Percentiles rank a stretch among this genome's conserved stretches.
These are phyloP conservation scores for Paramormyrops hopkinsi DNA, from an alignment of 2,797 vertebrate species.

Conservation along the genomic window DNA sequence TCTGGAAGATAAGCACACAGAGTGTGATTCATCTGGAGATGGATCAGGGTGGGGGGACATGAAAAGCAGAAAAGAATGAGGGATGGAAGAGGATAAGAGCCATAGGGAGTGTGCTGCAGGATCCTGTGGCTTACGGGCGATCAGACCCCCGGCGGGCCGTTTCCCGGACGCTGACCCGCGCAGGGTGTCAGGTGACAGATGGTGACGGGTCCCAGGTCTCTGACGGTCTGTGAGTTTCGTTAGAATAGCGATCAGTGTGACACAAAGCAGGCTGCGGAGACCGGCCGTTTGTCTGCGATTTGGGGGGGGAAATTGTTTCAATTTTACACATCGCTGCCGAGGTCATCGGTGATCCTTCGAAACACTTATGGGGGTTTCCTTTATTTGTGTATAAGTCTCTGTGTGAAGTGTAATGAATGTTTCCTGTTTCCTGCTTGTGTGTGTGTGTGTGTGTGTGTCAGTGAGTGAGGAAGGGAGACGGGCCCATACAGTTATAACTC, in stretches of 20 bases:
- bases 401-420: not conserved
- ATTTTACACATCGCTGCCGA: constrained; percentile 26
- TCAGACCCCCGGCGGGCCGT: not conserved
- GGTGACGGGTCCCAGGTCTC: not conserved
- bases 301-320: constrained; percentile 23
- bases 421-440: not conserved
- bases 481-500: not conserved
- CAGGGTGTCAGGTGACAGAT: not conserved
- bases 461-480: not conserved
- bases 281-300: constrained; percentile 30
- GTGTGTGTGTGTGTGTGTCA: not conserved
- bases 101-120: not conserved
- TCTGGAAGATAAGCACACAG: not conserved
- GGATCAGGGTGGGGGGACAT: not conserved
- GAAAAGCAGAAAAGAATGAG: not conserved
- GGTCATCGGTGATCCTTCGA: not conserved
- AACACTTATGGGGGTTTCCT: not conserved
- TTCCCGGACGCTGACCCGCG: not conserved
- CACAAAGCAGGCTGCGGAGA: constrained; percentile 23
- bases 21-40: not conserved
- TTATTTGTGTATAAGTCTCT: not conserved
- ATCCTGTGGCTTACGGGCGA: not conserved
- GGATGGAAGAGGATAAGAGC: not conserved
- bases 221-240: not conserved
- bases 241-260: not conserved